phyloP scores from a whole-genome alignment of 2,888 invertebrate genomes.

The Platynereis dumerilii region DNA sequence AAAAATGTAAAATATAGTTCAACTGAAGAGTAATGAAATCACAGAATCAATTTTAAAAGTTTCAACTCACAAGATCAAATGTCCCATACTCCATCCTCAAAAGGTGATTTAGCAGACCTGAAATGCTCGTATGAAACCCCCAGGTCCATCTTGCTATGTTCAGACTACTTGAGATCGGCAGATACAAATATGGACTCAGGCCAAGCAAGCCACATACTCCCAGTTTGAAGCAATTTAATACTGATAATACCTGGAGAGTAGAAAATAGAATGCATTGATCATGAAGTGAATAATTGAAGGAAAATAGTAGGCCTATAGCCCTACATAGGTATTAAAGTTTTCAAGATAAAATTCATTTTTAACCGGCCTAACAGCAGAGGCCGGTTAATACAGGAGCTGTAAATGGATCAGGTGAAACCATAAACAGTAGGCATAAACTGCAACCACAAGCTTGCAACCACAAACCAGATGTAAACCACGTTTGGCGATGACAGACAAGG shows the following conservation, averaged over 20 bases:
- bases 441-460: too few species aligned
- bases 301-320: neutral
- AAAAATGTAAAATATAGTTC: too few species aligned
- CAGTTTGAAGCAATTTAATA: slow-evolving; percentile 27
- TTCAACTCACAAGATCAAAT: slow-evolving; percentile 49
- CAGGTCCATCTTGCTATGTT: slow-evolving; percentile 56
- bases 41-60: too few species aligned
- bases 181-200: slow-evolving; percentile 55
- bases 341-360: too few species aligned
- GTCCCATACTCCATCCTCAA: slow-evolving; percentile 58
- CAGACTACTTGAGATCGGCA: slow-evolving; percentile 50
- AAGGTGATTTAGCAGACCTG: slow-evolving; percentile 55
- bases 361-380: too few species aligned
- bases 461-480: too few species aligned
- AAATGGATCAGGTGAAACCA: too few species aligned
- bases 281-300: neutral
- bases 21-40: too few species aligned
- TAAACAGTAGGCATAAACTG: too few species aligned
- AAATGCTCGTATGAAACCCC: slow-evolving; percentile 56
- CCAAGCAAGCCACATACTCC: slow-evolving; percentile 33
- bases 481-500: too few species aligned
- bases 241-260: too few species aligned
- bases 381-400: too few species aligned
- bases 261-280: neutral
- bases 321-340: neutral